Evolutionary conservation across 2,888 invertebrate genomes (phyloP).

Genomic region (Pristionchus exspectatus): DNA sequence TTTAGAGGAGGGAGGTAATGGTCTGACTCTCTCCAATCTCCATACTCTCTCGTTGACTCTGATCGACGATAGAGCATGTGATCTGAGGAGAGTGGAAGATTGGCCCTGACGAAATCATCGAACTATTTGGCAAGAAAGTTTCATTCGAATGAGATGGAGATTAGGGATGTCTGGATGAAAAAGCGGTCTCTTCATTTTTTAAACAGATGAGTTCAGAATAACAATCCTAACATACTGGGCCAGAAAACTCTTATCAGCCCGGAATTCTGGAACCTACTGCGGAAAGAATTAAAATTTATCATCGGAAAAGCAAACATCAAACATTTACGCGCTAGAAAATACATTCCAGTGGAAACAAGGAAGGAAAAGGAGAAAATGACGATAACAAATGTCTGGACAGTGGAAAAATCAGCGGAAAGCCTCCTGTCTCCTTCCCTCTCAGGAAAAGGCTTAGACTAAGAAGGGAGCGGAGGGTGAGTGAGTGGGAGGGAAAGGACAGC

Average conservation of each 20-base stretch:
- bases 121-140: not conserved
- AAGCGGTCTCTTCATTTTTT: no score
- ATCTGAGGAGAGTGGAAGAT: not conserved
- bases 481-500: conserved; percentile 25
- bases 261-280: no score
- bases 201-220: no score
- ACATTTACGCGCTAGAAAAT: no score
- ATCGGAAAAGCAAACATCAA: no score
- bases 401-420: not conserved
- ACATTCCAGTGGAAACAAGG: not conserved
- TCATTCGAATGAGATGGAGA: not conserved
- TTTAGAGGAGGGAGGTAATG: not conserved
- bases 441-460: not conserved
- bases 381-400: conserved; percentile 21
- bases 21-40: no score
- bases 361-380: not conserved
- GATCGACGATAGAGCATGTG: no score
- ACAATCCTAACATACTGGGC: no score
- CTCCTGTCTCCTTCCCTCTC: not conserved
- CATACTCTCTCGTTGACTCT: no score
- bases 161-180: not conserved
- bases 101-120: conserved; percentile 33
- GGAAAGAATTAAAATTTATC: no score
- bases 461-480: not conserved
- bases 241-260: not conserved